A percentile compares a stretch with the other conserved stretches of the same genome.
Conservation (phyloP, 2,113 vertebrate species). For the Eolophus roseicapilla region DNA sequence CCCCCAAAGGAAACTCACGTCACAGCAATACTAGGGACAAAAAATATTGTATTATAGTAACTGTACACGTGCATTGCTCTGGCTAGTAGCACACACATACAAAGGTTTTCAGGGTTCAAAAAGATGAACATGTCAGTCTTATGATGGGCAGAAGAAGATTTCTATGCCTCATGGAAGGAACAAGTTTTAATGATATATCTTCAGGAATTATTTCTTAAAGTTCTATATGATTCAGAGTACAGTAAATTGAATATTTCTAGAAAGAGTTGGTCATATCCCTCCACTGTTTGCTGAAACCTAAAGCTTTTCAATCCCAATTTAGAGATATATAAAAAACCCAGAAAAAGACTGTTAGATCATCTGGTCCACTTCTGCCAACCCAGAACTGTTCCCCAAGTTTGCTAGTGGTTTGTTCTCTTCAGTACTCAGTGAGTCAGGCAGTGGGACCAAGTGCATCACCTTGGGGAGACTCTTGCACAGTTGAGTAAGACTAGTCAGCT, state of each 20-base stretch:
- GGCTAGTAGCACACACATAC: not conserved
- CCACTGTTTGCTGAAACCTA: not conserved
- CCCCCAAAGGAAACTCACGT: not conserved
- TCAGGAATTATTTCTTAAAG: not conserved
- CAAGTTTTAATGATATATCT: not conserved
- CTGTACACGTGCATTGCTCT: not conserved
- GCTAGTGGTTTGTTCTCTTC: not conserved
- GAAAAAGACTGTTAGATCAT: not conserved
- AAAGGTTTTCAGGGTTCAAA: not conserved
- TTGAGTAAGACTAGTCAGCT: not conserved
- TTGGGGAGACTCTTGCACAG: not conserved
- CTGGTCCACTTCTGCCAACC: not conserved
- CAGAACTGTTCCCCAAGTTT: not conserved
- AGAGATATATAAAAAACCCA: not conserved
- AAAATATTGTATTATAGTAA: not conserved
- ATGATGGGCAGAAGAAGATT: not conserved
- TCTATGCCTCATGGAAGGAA: not conserved
- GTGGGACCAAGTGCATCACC: not conserved
- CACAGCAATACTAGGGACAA: not conserved
- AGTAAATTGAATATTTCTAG: not conserved
- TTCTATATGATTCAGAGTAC: not conserved
- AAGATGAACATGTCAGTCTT: not conserved
- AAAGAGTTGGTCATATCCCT: not conserved
- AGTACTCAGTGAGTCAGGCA: not conserved
- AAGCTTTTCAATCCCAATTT: not conserved